Evolutionary conservation across 2,888 invertebrate genomes (phyloP), one percentile per base, ranked within the genome.

Genomic region (Pollenia griseotomentosa): DNA sequence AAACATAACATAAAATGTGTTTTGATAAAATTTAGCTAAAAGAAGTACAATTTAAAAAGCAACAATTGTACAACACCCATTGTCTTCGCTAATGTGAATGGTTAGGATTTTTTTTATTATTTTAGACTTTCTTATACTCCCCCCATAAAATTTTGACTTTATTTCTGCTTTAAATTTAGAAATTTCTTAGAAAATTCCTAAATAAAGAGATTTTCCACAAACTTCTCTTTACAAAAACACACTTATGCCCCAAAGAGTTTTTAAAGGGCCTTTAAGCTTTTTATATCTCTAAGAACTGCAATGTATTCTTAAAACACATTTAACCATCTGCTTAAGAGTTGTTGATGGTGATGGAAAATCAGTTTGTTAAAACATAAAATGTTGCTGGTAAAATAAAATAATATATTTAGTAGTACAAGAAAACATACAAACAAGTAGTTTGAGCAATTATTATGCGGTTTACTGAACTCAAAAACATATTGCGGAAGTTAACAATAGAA

Each of bases 361-460:
- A 44, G 16, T 68, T 74, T 75, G 66, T 68, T 81, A 55, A 81
- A 65, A 63, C 14, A 51, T 33, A 82, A 75, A 82, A 44, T 74
- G 75, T 55, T 75, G 53, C 61, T 61, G 53, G 46, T 51, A 70
- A 55, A 19, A 53, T n/a, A 59, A 65, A 77, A 65, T 10, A 23
- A 57, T 16, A 73, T n/a, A 46, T 19, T 16, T 44, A 9, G 44
- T 63, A 5, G 11, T 44, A 63, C 33, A 51, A 61, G 6, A 12
- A 12, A 19, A 51, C n/a, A 59, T 48, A 53, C 48, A 55, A 79
- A 63, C 44, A 55, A 63, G 11, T 84, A 85, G 75, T 87, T 78
- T 70, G 57, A 83, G 81, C 88, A 87, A 88, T 88, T 87, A 88
- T 85, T 88, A 80, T 88, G 88, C 84, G 88, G 88, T 89, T 89